phyloP scores from a whole-genome alignment of 2,888 invertebrate species.

The Pheosia tremula region DNA sequence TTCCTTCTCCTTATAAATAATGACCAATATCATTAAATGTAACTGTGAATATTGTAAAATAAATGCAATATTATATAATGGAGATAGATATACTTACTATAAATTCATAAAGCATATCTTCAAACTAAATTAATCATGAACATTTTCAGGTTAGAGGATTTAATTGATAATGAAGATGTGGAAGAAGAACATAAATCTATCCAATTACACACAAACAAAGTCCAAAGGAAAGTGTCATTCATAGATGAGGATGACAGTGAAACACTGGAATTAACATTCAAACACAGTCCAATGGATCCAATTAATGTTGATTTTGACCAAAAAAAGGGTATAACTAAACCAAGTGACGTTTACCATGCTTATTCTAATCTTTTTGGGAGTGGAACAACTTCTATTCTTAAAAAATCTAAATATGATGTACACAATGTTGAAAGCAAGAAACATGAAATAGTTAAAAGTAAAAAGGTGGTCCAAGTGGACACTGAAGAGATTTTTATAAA shows the following conservation, averaged over 20 bases:
- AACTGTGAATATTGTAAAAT: too few species aligned
- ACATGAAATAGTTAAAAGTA: conserved; percentile 10
- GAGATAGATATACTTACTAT: too few species aligned
- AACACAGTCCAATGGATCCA: conserved; percentile 60
- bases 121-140: too few species aligned
- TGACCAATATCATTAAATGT: too few species aligned
- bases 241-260: conserved; percentile 68
- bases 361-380: conserved; percentile 51
- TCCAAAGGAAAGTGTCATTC: conserved; percentile 68
- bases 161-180: conserved; percentile 57
- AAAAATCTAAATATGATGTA: conserved; percentile 62
- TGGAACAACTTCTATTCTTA: conserved; percentile 68
- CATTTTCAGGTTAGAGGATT: conserved; percentile 49
- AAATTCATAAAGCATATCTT: too few species aligned
- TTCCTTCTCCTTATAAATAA: background rate
- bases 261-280: conserved; percentile 67
- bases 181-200: conserved; percentile 26
- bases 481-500: conserved; percentile 58
- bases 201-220: conserved; percentile 24
- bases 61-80: too few species aligned
- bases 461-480: conserved; percentile 19
- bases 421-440: conserved; percentile 16
- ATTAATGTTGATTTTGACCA: conserved; percentile 49
- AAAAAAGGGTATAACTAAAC: conserved; percentile 64
- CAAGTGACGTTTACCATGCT: conserved; percentile 73